Conservation (phyloP, 2,888 invertebrate genomes). For the Trachelus stipa region DNA sequence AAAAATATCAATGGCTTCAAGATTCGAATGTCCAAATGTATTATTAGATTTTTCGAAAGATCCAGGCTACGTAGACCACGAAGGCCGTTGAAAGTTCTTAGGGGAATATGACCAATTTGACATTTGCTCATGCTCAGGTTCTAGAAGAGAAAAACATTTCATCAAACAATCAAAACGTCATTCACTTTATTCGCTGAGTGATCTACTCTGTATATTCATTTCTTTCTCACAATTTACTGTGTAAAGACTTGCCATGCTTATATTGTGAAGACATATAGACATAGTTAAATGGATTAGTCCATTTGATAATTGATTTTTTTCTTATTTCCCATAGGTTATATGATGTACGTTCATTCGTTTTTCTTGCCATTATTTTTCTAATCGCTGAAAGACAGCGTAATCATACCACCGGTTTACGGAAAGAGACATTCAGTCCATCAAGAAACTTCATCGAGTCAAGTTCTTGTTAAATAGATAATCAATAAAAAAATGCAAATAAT, state of each 20-base stretch:
- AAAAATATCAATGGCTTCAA: constrained; percentile 38
- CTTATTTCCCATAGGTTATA: background rate
- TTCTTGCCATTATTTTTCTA: background rate
- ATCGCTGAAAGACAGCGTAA: background rate
- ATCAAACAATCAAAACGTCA: background rate
- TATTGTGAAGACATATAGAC: background rate
- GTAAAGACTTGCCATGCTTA: background rate
- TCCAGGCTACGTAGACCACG: constrained; percentile 50
- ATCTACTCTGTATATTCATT: background rate
- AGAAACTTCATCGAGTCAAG: background rate
- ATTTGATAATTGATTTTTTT: background rate
- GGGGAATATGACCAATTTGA: constrained; percentile 48
- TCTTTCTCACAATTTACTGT: background rate
- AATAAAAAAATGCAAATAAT: too few relatives aligned
- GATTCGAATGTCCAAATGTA: constrained; percentile 40
- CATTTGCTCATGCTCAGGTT: constrained; percentile 51
- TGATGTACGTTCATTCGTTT: background rate
- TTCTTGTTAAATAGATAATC: background rate
- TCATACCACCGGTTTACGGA: background rate
- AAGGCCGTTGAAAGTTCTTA: constrained; percentile 48
- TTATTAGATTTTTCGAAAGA: constrained; percentile 54
- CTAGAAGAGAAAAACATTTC: constrained; percentile 32
- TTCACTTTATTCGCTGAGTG: background rate
- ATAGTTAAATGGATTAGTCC: background rate
- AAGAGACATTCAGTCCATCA: background rate